Evolutionary conservation across 2,888 invertebrate species (phyloP).

Genomic region (Tenthredo distinguenda): DNA sequence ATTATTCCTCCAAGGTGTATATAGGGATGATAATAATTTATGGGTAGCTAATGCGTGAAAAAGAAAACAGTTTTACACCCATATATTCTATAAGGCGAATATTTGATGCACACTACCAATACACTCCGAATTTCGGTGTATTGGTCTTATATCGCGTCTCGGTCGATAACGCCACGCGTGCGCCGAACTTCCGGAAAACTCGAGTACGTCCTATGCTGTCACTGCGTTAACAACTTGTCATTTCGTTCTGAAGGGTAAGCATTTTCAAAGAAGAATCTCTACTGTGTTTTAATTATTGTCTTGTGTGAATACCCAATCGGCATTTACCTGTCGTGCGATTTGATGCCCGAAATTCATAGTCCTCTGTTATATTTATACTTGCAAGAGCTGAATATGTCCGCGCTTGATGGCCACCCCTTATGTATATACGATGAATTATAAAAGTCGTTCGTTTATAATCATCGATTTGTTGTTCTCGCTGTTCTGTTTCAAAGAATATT

Average conservation of each 20-base stretch:
- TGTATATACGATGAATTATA: neutral
- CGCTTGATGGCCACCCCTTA: neutral
- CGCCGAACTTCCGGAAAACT: slow-evolving; percentile 46
- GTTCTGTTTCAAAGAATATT: neutral
- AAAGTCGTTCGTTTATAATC: neutral
- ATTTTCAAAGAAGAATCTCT: neutral
- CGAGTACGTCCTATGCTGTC: slow-evolving; percentile 48
- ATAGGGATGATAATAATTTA: neutral
- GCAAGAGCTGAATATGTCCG: neutral
- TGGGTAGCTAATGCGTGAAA: neutral
- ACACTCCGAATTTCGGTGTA: slow-evolving; percentile 4
- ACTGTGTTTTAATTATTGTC: neutral
- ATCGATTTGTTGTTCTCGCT: neutral
- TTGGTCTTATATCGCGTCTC: slow-evolving; percentile 33
- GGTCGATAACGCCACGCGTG: slow-evolving; percentile 49
- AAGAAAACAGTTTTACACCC: neutral
- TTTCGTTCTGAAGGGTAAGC: slow-evolving; percentile 40
- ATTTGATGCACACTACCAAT: slow-evolving; percentile 16
- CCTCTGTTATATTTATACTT: neutral
- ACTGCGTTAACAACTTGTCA: slow-evolving; percentile 41
- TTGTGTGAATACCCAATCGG: neutral
- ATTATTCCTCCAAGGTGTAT: neutral
- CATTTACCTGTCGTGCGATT: neutral
- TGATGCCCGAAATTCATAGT: neutral
- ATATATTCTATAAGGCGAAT: neutral